Conservation (phyloP, 2,888 invertebrate species). For the Noctua pronuba region DNA sequence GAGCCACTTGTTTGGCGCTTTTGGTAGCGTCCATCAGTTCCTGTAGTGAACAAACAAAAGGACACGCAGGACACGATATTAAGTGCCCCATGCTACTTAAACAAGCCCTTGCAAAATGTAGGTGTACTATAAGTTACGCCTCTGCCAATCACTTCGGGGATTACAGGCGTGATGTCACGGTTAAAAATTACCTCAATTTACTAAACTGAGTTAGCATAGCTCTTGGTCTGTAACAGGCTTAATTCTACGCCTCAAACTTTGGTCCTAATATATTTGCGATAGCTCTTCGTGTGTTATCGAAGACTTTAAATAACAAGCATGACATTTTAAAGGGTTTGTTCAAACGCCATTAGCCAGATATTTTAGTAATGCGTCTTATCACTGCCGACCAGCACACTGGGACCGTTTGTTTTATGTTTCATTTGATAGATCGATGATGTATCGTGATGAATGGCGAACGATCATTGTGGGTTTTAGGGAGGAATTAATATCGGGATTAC, state of each 20-base stretch:
- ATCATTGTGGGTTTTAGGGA: not conserved
- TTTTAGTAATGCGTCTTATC: slow-evolving; percentile 1
- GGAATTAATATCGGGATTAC: not conserved
- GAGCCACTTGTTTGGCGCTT: too few species aligned
- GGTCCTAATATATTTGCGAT: slow-evolving; percentile 15
- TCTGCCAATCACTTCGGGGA: not conserved
- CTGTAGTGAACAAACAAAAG: too few species aligned
- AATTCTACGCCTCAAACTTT: not conserved
- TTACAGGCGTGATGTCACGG: not conserved
- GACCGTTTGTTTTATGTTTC: slow-evolving; percentile 2
- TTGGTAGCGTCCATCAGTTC: too few species aligned
- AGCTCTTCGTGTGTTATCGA: not conserved
- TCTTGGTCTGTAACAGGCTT: not conserved
- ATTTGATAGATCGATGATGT: slow-evolving; percentile 28
- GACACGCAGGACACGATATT: too few species aligned
- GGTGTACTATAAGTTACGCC: not conserved
- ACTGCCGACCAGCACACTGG: not conserved
- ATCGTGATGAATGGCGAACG: slow-evolving; percentile 28
- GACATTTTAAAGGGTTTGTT: slow-evolving; percentile 27
- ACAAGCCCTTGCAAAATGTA: not conserved
- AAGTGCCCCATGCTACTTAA: too few species aligned
- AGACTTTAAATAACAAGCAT: not conserved
- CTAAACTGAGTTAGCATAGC: not conserved
- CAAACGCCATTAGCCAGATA: slow-evolving; percentile 10
- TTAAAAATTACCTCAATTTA: not conserved